Base-by-base conservation (phyloP, 1,140 invertebrate genomes). In the Batillaria attramentaria region DNA sequence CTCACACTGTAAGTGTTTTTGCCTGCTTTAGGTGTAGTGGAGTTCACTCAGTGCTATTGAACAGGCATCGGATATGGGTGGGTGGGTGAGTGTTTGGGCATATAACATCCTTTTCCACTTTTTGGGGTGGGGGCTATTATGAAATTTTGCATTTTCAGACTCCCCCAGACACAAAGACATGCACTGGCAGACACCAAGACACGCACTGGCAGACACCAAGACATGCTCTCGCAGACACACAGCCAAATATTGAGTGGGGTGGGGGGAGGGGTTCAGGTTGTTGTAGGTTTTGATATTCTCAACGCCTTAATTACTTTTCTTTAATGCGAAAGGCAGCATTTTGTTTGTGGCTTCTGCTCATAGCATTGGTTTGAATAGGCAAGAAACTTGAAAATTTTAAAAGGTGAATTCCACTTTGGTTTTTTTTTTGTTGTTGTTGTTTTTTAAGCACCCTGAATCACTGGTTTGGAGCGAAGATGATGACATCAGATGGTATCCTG, bases 401-500 rank as follows among this genome's bases (percentile, higher is more conserved):
- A 69, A n/a, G 37, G 4, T 24, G 5, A 33, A 6, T 33, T 37
- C n/a, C 46, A 43, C 42, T n/a, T n/a, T 39, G 10, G 35, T 54
- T 37, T 57, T 2, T 28, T 13, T 28, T 43, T 20, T 46, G 31
- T 18, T 20, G 57, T 10, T 78, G 50, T 84, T 84, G 37, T 60
- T 41, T 74, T 39, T 76, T 13, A 68, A 93, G 93, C 60, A 92
- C 93, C 20, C 83, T 93, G 62, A 92, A 92, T 82, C 83, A 84
- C 42, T 85, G 91, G 70, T 92, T 94, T 86, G 93, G 93, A 37
- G 92, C 92, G 10, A 87, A 90, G 79, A 84, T 92, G 57, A 87
- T 93, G 79, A 92, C 92, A 35, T 54, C 85, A 75, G 97, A 97
- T 0, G 98, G 98, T 35, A 97, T 99, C 57, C 91, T 99, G 3